phyloP scores from a whole-genome alignment of 2,888 invertebrate genomes.

The Drosophila kambysellisi region DNA sequence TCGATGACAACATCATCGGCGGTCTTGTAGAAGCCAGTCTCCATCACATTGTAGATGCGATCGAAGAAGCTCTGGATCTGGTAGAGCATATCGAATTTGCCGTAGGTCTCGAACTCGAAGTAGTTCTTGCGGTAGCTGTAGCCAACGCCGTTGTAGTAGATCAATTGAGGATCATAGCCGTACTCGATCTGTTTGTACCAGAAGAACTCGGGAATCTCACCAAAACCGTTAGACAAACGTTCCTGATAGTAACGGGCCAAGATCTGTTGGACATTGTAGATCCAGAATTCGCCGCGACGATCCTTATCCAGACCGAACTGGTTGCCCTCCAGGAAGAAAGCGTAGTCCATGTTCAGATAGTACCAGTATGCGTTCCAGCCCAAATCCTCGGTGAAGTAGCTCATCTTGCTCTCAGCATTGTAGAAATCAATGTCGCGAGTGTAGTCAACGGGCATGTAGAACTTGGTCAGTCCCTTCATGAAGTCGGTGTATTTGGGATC shows the following conservation, averaged over 20 bases:
- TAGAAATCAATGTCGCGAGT: conserved; percentile 86
- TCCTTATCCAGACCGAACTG: conserved; percentile 86
- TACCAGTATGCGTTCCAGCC: conserved; percentile 89
- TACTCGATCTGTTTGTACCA: conserved; percentile 86
- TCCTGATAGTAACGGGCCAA: conserved; percentile 90
- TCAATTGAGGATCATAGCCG: conserved; percentile 88
- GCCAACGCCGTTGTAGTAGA: conserved; percentile 87
- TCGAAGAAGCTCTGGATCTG: conserved; percentile 83
- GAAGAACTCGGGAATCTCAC: conserved; percentile 87
- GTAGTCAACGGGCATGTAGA: conserved; percentile 87
- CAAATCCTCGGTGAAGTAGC: conserved; percentile 90
- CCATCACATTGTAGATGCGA: conserved; percentile 86
- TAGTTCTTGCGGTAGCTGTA: conserved; percentile 87
- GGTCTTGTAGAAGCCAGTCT: conserved; percentile 85
- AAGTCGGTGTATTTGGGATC: conserved; percentile 70
- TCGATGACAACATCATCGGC: conserved; percentile 87
- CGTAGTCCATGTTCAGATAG: conserved; percentile 88
- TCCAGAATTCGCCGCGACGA: conserved; percentile 88
- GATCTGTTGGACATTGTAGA: conserved; percentile 89
- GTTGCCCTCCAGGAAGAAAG: conserved; percentile 88
- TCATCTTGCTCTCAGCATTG: conserved; percentile 87
- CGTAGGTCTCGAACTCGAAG: conserved; percentile 74
- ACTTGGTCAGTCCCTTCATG: conserved; percentile 67
- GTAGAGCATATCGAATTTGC: conserved; percentile 74
- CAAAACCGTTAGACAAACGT: conserved; percentile 88